A percentile compares a stretch with the other conserved stretches of the same genome.
Evolutionary conservation across 2,113 vertebrate species (phyloP).

Genomic region (Corythornis madagascariensis): DNA sequence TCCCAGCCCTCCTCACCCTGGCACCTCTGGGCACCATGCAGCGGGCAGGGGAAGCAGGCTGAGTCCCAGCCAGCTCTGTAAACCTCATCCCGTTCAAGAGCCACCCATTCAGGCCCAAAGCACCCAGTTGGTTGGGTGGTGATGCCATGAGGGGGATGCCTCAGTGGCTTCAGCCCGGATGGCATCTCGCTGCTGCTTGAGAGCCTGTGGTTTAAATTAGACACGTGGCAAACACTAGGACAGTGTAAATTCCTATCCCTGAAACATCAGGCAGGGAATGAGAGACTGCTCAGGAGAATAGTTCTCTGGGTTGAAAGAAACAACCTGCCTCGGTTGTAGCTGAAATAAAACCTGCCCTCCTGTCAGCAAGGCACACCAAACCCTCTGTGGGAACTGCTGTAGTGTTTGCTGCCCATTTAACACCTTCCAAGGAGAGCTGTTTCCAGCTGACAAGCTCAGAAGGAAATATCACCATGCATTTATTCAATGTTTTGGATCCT

Average conservation of each 20-base stretch:
- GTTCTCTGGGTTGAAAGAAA: background rate
- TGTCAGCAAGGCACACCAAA: accelerated
- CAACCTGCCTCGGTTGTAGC: background rate
- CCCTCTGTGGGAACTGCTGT: background rate
- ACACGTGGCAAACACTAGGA: background rate
- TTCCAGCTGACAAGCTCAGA: background rate
- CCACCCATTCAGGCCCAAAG: background rate
- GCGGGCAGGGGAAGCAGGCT: background rate
- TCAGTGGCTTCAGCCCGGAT: background rate
- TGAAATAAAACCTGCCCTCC: constrained; percentile 2
- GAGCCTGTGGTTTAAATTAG: background rate
- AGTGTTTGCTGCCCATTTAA: background rate
- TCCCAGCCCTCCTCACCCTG: background rate
- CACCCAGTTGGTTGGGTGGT: background rate
- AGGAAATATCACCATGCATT: background rate
- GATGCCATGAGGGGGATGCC: background rate
- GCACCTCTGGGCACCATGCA: accelerated
- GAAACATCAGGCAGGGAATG: background rate
- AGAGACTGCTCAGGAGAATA: background rate
- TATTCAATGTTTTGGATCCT: background rate
- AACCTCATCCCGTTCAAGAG: background rate
- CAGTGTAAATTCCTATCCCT: background rate
- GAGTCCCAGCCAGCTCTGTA: background rate
- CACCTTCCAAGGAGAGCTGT: background rate
- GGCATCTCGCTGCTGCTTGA: background rate